phyloP scores from a whole-genome alignment of 1,140 invertebrate species.

The Streblospio benedicti region DNA sequence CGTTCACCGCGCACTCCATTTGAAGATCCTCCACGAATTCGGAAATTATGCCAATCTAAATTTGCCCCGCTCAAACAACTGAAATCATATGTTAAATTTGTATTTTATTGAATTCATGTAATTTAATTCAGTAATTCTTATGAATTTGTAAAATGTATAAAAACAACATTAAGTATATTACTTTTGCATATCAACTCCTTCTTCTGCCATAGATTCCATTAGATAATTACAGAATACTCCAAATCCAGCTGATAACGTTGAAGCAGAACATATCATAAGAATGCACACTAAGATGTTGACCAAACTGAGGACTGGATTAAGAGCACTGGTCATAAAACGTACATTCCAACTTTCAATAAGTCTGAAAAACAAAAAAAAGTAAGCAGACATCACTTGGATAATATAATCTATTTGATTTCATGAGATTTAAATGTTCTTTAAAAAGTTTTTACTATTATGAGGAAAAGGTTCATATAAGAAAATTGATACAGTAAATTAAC shows the following conservation, averaged over 20 bases:
- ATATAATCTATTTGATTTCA: no score
- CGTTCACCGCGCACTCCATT: slow-evolving; percentile 9
- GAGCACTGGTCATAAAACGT: slow-evolving; percentile 1
- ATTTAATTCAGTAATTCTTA: no score
- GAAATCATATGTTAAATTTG: neutral
- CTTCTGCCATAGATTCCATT: neutral
- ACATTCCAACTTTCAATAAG: slow-evolving; percentile 6
- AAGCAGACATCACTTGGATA: no score
- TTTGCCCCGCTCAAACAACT: slow-evolving; percentile 5
- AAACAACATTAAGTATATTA: no score
- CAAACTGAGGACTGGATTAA: slow-evolving; percentile 11
- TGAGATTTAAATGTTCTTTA: no score
- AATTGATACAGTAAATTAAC: no score
- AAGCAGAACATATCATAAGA: neutral
- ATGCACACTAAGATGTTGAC: slow-evolving; percentile 9
- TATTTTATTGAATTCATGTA: no score
- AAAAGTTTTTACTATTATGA: no score
- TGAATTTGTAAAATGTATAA: no score
- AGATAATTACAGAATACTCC: slow-evolving; percentile 2
- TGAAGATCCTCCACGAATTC: slow-evolving; percentile 3
- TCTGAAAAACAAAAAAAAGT: slow-evolving; percentile 3
- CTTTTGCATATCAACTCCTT: neutral
- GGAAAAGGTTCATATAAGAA: no score
- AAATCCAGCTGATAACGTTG: slow-evolving; percentile 4
- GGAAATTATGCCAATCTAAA: slow-evolving; percentile 10